Evolutionary conservation across 2,113 vertebrate species (phyloP), one percentile per base, ranked within the genome.

Genomic region (Takifugu bimaculatus): DNA sequence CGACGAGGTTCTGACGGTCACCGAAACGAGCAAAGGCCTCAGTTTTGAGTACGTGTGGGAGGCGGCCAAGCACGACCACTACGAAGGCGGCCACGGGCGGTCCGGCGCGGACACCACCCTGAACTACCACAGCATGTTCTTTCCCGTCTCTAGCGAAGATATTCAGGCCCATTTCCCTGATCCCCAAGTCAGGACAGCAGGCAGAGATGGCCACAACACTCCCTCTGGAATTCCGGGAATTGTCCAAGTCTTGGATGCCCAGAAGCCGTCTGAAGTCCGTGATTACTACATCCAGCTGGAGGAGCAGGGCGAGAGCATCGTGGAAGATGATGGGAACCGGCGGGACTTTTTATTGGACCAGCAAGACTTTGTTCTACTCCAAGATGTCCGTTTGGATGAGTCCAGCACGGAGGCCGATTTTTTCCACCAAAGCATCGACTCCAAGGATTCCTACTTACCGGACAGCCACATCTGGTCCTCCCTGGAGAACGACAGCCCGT

Each of bases 1-100:
- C 73, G 97, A 99, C 26, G 97, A 99, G 67, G 91, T 99, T 61
- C 94, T 99, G 42, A 99, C 96, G 0, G 94, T 99, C 39, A 99
- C 96, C 0, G 95, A 99, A 85, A 98, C 96, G 0, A 99, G 96
- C 86, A 94, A 93, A 35, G 97, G 97, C 4, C 93, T 99, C 60
- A 99, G 94, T 81, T 99, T 99, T 44, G 97, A 99, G 63, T 99
- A 96, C 1, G 90, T 98, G 28, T 99, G 97, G 97, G 97, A 99
- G 82, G 93, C 94, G 0, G 95, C 95, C 60, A 97, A 96, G 70
- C 95, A 94, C 0, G 95, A 97, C 79, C 95, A 97, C 78, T 97
- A 96, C 11, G 94, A 94, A 2, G 92, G 91, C 35, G 93, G 81
- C 56, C 91, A 84, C 13, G 60, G 78, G 12, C 93, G 70, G 1